Base-by-base conservation (phyloP, 2,797 vertebrate genomes). In the Micropoecilia bifurca region DNA sequence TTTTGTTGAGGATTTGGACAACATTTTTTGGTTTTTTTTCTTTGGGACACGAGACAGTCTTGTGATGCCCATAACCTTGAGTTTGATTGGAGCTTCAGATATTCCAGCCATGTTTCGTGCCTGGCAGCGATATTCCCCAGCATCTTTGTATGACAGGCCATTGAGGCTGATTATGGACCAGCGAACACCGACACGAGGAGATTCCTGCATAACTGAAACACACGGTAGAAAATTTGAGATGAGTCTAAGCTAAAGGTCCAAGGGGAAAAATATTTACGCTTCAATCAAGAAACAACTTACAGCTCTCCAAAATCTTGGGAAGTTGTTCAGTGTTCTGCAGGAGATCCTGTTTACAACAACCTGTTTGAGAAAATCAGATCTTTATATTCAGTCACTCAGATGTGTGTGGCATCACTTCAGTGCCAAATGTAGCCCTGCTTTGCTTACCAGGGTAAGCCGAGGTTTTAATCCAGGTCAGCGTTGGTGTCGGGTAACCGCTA, bases 111-210 rank as follows among this genome's bases (percentile, higher is more conserved):
- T 93, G 84, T 99, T 99, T 89, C 96, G 97, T 50, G 98, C 98
- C 87, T 96, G 97, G 87, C 98, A 99, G 77, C 96, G 96, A 89
- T 98, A 99, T 88, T 98, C 96, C 16, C 98, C 97, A 9, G 97
- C 97, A 0, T 99, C 97, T 84, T 95, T 95, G 92, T 96, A 96
- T 0, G 97, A 97, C 82, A 99, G 94, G 25, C 96, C 96, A 0
- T 96, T 97, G 86, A 99, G 81, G 91, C 96, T 98, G 85, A 99
- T 96, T 71, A 98, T 96, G 6, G 98, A 99, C 97, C 97, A 98
- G 79, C 96, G 95, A 75, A 97, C 93, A 33, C 98, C 98, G 14
- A 97, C 96, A 74, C 90, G 94, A 80, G 97, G 97, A 88, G 97
- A 97, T 86, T 97, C 97, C 90, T 98, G 97, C 89, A 98, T 95